Conservation (phyloP, 1,140 invertebrate genomes). For the Drosophila virilis region DNA sequence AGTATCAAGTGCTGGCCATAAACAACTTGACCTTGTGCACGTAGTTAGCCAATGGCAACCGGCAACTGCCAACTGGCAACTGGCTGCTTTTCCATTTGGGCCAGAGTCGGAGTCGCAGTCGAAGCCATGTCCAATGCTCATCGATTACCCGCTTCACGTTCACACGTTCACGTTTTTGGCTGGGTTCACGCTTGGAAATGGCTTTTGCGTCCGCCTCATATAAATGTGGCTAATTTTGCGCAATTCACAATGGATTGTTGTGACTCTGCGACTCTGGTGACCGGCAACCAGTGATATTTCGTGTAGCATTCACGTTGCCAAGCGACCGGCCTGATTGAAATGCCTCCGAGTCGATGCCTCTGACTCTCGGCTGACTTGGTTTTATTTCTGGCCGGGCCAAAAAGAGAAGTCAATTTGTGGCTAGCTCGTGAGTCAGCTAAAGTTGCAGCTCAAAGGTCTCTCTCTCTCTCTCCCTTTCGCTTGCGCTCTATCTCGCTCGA, state of each 20-base stretch:
- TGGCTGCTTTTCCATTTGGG: background rate
- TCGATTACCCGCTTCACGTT: constrained; percentile 78
- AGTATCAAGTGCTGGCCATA: constrained; percentile 78
- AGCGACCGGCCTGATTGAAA: constrained; percentile 66
- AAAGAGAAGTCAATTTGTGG: constrained; percentile 68
- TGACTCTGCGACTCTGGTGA: constrained; percentile 1
- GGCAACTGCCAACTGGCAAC: background rate
- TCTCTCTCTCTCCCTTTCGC: constrained; percentile 26
- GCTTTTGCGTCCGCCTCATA: constrained; percentile 65
- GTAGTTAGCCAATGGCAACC: constrained; percentile 36
- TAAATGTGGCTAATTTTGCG: constrained; percentile 74
- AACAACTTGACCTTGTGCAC: constrained; percentile 82
- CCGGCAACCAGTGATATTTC: constrained; percentile 15
- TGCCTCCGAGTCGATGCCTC: constrained; percentile 28
- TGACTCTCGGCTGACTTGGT: constrained; percentile 35
- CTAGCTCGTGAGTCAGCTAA: constrained; percentile 75
- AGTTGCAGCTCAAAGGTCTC: constrained; percentile 51
- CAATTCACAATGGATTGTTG: constrained; percentile 30
- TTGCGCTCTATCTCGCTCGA: constrained; percentile 32
- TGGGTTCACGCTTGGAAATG: constrained; percentile 52
- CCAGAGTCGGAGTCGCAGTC: constrained; percentile 1
- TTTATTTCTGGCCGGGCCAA: constrained; percentile 19
- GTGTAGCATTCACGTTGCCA: constrained; percentile 61
- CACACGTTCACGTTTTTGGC: constrained; percentile 71
- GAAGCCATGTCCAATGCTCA: constrained; percentile 48